Conservation (phyloP, 2,797 vertebrate species). For the Sebastolobus alascanus region DNA sequence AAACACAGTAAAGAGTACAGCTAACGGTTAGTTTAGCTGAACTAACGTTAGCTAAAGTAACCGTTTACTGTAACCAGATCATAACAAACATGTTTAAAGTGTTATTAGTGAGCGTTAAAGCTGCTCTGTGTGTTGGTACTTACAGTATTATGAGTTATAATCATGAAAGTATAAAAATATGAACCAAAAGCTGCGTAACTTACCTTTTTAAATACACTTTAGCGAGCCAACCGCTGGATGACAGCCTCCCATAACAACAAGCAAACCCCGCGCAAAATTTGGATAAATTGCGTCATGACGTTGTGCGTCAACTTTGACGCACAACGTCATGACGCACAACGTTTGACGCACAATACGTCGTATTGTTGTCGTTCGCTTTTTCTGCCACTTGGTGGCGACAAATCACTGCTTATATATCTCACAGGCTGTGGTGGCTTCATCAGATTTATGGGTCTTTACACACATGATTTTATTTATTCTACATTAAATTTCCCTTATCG, state of each 20-base stretch:
- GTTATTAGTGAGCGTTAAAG: neutral
- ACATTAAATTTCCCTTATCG: neutral
- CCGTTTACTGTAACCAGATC: neutral
- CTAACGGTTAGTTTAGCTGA: neutral
- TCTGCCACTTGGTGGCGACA: constrained; percentile 64
- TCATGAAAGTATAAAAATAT: fast-evolving
- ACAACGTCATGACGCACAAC: neutral
- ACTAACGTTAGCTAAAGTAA: neutral
- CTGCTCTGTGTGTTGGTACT: fast-evolving
- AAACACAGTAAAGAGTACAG: neutral
- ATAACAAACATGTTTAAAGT: constrained; percentile 61
- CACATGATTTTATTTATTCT: constrained; percentile 1
- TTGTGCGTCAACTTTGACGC: neutral
- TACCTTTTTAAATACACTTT: constrained; percentile 35
- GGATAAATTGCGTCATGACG: constrained; percentile 64
- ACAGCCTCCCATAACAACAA: constrained; percentile 28
- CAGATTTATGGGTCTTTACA: fast-evolving
- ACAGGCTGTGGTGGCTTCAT: too few relatives aligned
- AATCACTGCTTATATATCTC: neutral
- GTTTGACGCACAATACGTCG: too few relatives aligned
- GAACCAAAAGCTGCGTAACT: fast-evolving
- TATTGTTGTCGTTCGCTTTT: neutral
- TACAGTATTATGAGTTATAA: fast-evolving
- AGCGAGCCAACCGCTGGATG: neutral
- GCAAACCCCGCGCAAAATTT: constrained; percentile 80